Base-by-base conservation (phyloP, 2,888 invertebrate genomes). In the Drosophila bunnanda region DNA sequence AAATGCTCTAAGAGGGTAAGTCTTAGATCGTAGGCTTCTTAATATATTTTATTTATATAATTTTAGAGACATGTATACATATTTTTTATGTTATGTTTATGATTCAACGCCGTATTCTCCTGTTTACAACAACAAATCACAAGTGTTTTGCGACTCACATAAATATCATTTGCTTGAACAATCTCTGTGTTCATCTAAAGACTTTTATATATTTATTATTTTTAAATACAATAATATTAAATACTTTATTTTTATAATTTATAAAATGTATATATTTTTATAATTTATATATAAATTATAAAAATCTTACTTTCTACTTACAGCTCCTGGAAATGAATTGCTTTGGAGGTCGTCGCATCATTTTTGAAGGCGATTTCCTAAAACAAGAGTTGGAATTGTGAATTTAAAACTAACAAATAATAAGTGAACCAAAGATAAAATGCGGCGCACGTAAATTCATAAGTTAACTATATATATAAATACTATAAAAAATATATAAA, bases 1-100 rank as follows among this genome's bases (percentile, higher is more conserved):
- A n/a, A 79, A 91, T 92, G 89, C 91, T 92, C 78, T 92, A 92
- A 92, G 65, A 58, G 70, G 80, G 77, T 82, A 15, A 15, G 7
- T 36, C 15, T 36, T 2, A 2, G 0, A 34, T 34, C 12, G 1
- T 34, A 25, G 25, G 25, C n/a, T n/a, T n/a, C n/a, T n/a, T n/a
- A n/a, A n/a, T n/a, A n/a, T n/a, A n/a, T n/a, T n/a, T n/a, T n/a
- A n/a, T n/a, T n/a, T n/a, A n/a, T n/a, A n/a, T n/a, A n/a, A n/a
- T n/a, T n/a, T n/a, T n/a, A n/a, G n/a, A n/a, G n/a, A n/a, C n/a
- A n/a, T n/a, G n/a, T n/a, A n/a, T n/a, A n/a, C n/a, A n/a, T n/a
- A n/a, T n/a, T n/a, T n/a, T n/a, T n/a, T n/a, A n/a, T n/a, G n/a
- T n/a, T n/a, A n/a, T n/a, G n/a, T n/a, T n/a, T n/a, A n/a, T n/a